Evolutionary conservation across 2,797 vertebrate species (phyloP).

Genomic region (Adelosebastes latens): DNA sequence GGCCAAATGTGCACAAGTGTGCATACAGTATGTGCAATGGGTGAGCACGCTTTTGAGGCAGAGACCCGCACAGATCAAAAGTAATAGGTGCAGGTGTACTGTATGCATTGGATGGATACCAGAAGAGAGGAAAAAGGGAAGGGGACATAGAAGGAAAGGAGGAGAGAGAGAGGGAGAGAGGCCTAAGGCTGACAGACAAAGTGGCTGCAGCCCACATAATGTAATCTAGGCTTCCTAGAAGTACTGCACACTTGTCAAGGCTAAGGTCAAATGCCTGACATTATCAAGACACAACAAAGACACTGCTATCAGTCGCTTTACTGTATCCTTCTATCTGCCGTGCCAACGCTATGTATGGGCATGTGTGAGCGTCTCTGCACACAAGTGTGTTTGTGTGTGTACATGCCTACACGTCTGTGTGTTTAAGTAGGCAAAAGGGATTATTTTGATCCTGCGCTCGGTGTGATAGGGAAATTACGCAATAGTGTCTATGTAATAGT

Average conservation of each 20-base stretch:
- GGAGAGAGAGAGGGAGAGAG: neutral
- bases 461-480: slow-evolving; percentile 66
- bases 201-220: slow-evolving; percentile 65
- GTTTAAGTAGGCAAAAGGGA: slow-evolving; percentile 63
- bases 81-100: slow-evolving; percentile 10
- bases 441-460: slow-evolving; percentile 69
- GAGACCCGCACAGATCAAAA: neutral
- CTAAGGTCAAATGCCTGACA: slow-evolving; percentile 77
- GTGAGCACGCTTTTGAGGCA: neutral
- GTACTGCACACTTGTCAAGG: slow-evolving; percentile 68
- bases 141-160: neutral
- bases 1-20: slow-evolving; percentile 3
- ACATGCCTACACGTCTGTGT: slow-evolving; percentile 31
- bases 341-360: neutral
- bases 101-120: slow-evolving; percentile 2
- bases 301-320: slow-evolving; percentile 59
- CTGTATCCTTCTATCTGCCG: slow-evolving; percentile 42
- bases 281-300: slow-evolving; percentile 79
- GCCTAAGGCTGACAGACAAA: slow-evolving; percentile 54
- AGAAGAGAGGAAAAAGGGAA: neutral
- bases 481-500: slow-evolving; percentile 66
- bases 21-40: neutral
- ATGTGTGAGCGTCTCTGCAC: neutral
- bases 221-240: slow-evolving; percentile 70
- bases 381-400: neutral